Base-by-base conservation (phyloP, 64 coral and sea anemone species). In the Catalaphyllia jardinei region DNA sequence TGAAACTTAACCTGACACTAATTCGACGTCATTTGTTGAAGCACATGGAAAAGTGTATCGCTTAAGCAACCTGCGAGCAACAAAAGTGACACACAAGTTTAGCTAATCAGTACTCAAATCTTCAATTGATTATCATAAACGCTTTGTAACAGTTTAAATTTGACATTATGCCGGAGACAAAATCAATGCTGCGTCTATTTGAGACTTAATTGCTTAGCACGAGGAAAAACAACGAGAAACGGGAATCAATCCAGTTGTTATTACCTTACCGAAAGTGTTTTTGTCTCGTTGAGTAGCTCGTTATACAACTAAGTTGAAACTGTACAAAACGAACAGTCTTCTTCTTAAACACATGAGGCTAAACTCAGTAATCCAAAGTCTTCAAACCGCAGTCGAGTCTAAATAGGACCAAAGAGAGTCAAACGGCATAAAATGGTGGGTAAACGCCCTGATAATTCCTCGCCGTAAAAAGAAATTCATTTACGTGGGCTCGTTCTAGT, bases 11-110 rank as follows among this genome's bases (percentile, higher is more conserved):
- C 63, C 74, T 92, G 90, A 92, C 90, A 87, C 67, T 73, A 86
- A 78, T 86, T 76, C 60, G 74, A 86, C 75, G 38, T 87, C 84
- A 92, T 92, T 86, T 87, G 76, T 92, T 91, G 49, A 50, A 74
- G 86, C 71, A 88, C 72, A 76, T 74, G 33, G 72, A 71, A 31
- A 31, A 39, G 22, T 85, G 33, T 63, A 85, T 85, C 63, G 20
- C 81, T 71, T 85, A 85, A 85, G 81, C 63, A 85, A 85, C 81
- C 35, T 24, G 62, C 30, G 25, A 15, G 12, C 24, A 50, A 85
- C 62, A 85, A 85, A 69, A 85, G 35, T 85, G 15, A 64, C 24
- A 49, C 33, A 50, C 61, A 51, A 85, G 67, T 39, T 12, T 7
- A 27, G 31, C 33, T 69, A 85, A 85, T 85, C 81, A 71, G 22